phyloP scores from a whole-genome alignment of 53 echinoderm and acorn worm species.

The Zoroaster sp. region DNA sequence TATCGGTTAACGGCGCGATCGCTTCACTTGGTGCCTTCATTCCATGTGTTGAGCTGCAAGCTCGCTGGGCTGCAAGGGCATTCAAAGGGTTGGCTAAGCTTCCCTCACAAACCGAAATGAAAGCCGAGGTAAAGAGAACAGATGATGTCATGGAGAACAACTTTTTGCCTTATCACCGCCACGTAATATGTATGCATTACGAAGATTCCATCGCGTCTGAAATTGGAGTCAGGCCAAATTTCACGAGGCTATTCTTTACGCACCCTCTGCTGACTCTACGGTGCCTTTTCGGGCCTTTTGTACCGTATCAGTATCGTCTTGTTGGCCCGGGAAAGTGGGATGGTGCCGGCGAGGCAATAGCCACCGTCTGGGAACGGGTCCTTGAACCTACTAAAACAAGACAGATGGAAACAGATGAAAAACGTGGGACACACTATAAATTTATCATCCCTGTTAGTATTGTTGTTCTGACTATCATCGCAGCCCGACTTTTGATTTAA shows the following conservation, averaged over 20 bases:
- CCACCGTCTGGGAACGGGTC: constrained; percentile 60
- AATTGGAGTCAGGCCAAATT: constrained; percentile 75
- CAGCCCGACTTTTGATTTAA: too few species aligned
- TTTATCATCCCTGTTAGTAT: too few species aligned
- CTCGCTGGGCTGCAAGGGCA: constrained; percentile 81
- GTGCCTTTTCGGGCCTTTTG: constrained; percentile 64
- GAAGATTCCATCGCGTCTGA: constrained; percentile 70
- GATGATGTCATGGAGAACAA: constrained; percentile 61
- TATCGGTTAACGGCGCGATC: constrained; percentile 75
- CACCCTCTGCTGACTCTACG: constrained; percentile 71
- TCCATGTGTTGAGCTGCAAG: constrained; percentile 83
- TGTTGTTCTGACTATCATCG: too few species aligned
- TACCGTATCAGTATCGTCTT: constrained; percentile 87
- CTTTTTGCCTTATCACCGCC: constrained; percentile 56
- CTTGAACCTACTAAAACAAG: constrained; percentile 3
- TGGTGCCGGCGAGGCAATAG: constrained; percentile 80
- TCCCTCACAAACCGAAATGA: constrained; percentile 60
- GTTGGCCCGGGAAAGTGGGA: constrained; percentile 84
- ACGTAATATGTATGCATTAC: constrained; percentile 68
- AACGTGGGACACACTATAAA: too few species aligned
- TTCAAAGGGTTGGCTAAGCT: constrained; percentile 72
- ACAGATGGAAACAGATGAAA: too few species aligned
- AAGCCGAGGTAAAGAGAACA: constrained; percentile 36
- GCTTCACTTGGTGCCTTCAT: constrained; percentile 67
- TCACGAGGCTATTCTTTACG: constrained; percentile 60